phyloP scores from a whole-genome alignment of 2,888 invertebrate genomes.

The Strigamia maritima region DNA sequence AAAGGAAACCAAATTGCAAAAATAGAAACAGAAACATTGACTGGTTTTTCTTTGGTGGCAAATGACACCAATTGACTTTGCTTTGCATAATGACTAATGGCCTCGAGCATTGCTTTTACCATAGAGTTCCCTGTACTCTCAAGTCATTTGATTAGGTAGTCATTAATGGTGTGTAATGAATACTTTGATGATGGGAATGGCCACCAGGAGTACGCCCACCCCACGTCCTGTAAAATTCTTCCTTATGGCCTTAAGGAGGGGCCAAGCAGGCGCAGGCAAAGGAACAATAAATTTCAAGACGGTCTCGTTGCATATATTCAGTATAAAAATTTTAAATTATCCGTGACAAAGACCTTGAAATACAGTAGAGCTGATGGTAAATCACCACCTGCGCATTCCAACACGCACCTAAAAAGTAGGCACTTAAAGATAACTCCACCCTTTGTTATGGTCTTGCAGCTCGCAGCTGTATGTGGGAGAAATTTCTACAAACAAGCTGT shows the following conservation, averaged over 20 bases:
- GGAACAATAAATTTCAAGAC: slow-evolving; percentile 14
- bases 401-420: slow-evolving; percentile 7
- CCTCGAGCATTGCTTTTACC: slow-evolving; percentile 17
- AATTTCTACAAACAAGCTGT: too few species aligned
- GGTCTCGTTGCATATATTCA: not conserved
- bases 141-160: slow-evolving; percentile 28
- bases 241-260: slow-evolving; percentile 12
- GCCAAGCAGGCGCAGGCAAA: not conserved
- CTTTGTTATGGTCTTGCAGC: not conserved
- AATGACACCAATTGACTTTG: slow-evolving; percentile 27
- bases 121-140: slow-evolving; percentile 26
- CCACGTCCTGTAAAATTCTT: slow-evolving; percentile 19
- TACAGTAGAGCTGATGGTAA: slow-evolving; percentile 34
- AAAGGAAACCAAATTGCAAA: not conserved
- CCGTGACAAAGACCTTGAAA: slow-evolving; percentile 32
- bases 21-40: slow-evolving; percentile 20
- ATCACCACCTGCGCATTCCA: slow-evolving; percentile 34
- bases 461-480: not conserved
- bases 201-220: slow-evolving; percentile 13
- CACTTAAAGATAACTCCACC: slow-evolving; percentile 28
- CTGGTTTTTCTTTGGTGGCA: not conserved
- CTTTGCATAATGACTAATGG: slow-evolving; percentile 20
- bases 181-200: slow-evolving; percentile 31
- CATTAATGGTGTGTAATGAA: slow-evolving; percentile 31
- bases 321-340: not conserved